These are phyloP conservation scores for Rhinoraja longicauda DNA, from an alignment of 2,797 vertebrate species.

Conservation along the genomic window DNA sequence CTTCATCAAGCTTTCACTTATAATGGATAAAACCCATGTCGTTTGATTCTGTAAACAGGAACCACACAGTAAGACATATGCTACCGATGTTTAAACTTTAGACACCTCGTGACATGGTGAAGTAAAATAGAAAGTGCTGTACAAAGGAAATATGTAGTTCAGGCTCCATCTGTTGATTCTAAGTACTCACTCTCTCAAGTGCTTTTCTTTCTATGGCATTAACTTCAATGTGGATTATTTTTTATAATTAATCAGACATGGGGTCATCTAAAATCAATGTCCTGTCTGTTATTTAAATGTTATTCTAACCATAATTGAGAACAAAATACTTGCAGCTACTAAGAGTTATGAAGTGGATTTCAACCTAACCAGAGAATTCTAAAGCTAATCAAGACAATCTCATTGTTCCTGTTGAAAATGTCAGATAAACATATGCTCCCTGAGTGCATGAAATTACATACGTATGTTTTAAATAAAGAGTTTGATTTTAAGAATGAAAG, in stretches of 20 bases:
- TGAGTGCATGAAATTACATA: constrained; percentile 6
- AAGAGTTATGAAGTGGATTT: background rate
- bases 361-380: background rate
- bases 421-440: constrained; percentile 25
- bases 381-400: background rate
- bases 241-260: background rate
- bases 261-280: background rate
- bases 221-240: background rate
- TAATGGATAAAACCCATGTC: background rate
- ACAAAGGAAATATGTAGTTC: background rate
- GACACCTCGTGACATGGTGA: background rate
- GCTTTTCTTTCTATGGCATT: background rate
- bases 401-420: constrained; percentile 12
- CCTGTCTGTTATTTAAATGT: background rate
- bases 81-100: background rate
- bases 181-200: background rate
- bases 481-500: constrained; percentile 21
- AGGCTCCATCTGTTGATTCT: background rate
- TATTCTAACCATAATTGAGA: background rate
- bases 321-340: background rate
- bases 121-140: background rate
- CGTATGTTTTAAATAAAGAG: constrained; percentile 24
- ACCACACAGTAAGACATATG: background rate
- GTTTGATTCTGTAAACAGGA: background rate
- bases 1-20: background rate